Conservation (phyloP, 1,140 invertebrate genomes). For the Parapsyche elsis region DNA sequence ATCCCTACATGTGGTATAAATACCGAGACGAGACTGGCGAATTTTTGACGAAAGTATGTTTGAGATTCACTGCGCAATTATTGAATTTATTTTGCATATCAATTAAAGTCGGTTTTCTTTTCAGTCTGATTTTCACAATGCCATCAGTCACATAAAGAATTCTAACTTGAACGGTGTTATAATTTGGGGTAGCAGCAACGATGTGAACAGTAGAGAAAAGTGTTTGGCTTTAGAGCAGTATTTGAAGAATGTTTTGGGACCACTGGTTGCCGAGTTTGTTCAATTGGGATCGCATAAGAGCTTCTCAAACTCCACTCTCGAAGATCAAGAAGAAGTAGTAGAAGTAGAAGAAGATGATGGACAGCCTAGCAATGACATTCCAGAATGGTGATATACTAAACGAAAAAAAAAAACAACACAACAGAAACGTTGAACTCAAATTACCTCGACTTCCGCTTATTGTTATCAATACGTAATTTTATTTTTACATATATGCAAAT, state of each 20-base stretch:
- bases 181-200: conserved; percentile 79
- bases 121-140: conserved; percentile 70
- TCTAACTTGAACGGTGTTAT: conserved; percentile 72
- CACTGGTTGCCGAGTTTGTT: conserved; percentile 62
- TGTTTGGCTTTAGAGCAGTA: conserved; percentile 72
- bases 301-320: background rate
- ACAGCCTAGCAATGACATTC: background rate
- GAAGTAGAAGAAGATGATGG: background rate
- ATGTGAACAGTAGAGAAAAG: conserved; percentile 73
- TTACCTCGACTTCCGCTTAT: background rate
- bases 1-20: conserved; percentile 78
- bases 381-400: background rate
- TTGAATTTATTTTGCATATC: background rate
- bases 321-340: background rate
- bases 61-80: background rate
- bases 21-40: conserved; percentile 70
- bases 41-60: conserved; percentile 68
- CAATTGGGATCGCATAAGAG: background rate
- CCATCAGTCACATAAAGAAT: conserved; percentile 67
- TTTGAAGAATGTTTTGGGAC: conserved; percentile 72
- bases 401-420: background rate
- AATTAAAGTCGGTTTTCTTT: background rate
- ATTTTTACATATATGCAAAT: background rate
- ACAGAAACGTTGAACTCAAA: background rate
- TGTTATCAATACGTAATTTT: background rate